These are phyloP conservation scores for Phoxinus dragarum DNA, from an alignment of 2,797 vertebrate genomes.

Conservation along the genomic window DNA sequence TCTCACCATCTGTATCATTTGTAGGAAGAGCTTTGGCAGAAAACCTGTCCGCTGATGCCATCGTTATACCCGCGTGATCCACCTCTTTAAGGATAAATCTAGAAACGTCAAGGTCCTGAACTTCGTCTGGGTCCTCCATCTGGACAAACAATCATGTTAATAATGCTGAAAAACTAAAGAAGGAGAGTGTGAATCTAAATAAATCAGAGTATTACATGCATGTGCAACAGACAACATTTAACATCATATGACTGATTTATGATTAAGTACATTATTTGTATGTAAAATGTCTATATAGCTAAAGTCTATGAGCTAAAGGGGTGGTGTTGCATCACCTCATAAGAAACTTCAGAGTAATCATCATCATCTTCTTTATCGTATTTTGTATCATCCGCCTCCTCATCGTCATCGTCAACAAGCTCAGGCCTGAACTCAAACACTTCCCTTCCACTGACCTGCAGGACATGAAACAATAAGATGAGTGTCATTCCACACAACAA, in stretches of 20 bases:
- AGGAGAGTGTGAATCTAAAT: not conserved
- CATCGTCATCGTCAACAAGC: conserved; percentile 92
- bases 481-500: not conserved
- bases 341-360: conserved; percentile 55
- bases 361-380: conserved; percentile 73
- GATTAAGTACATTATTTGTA: not conserved
- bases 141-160: conserved; percentile 57
- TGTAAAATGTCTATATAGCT: not conserved
- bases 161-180: not conserved
- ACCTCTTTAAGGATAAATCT: conserved; percentile 93
- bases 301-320: not conserved
- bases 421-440: conserved; percentile 98
- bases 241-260: not conserved
- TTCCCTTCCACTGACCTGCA: conserved; percentile 94
- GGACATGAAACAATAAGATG: not conserved
- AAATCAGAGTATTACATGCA: not conserved
- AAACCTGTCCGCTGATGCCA: conserved; percentile 91
- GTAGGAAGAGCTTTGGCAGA: conserved; percentile 69
- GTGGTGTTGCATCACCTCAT: conserved; percentile 49
- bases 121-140: conserved; percentile 72
- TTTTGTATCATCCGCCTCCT: conserved; percentile 89
- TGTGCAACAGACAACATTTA: not conserved
- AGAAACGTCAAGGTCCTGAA: conserved; percentile 92
- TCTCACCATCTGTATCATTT: conserved; percentile 84
- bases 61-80: conserved; percentile 91